Evolutionary conservation across 2,888 invertebrate species (phyloP).

Genomic region (Ophonus ardosiacus): DNA sequence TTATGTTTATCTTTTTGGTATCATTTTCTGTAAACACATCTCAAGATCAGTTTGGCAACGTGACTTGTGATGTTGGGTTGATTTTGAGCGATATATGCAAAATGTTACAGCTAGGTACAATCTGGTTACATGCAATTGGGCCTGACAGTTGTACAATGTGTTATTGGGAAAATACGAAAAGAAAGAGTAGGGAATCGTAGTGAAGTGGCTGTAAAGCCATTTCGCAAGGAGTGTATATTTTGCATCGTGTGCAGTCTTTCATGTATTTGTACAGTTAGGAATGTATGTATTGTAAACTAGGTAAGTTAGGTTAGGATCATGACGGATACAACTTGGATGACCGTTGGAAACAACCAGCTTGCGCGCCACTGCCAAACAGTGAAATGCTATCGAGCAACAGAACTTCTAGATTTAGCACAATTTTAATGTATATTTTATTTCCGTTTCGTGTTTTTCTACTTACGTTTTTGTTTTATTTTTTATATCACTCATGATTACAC

Average conservation of each 20-base stretch:
- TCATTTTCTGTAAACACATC: slow-evolving; percentile 36
- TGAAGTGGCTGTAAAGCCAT: slow-evolving; percentile 6
- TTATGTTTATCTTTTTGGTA: slow-evolving; percentile 18
- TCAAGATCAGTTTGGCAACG: slow-evolving; percentile 27
- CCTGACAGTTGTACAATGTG: slow-evolving; percentile 43
- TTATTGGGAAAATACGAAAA: slow-evolving; percentile 14
- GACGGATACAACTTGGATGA: slow-evolving; percentile 64
- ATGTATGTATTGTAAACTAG: slow-evolving; percentile 72
- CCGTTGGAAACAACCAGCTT: slow-evolving; percentile 64
- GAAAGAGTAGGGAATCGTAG: slow-evolving; percentile 33
- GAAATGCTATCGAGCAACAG: slow-evolving; percentile 59
- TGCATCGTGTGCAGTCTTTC: slow-evolving; percentile 72
- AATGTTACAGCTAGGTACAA: slow-evolving; percentile 22
- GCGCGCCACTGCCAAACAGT: slow-evolving; percentile 63
- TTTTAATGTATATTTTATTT: slow-evolving; percentile 58
- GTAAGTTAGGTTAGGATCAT: slow-evolving; percentile 70
- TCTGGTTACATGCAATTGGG: slow-evolving; percentile 53
- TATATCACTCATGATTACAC: slow-evolving; percentile 60
- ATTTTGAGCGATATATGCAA: slow-evolving; percentile 41
- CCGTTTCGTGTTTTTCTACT: slow-evolving; percentile 56
- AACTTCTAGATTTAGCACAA: slow-evolving; percentile 64
- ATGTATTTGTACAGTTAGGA: slow-evolving; percentile 71
- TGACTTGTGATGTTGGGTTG: slow-evolving; percentile 13
- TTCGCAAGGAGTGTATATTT: slow-evolving; percentile 67
- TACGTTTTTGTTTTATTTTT: slow-evolving; percentile 44